These are phyloP conservation scores for Holothuria glaberrima DNA, from an alignment of 35 echinoderm and acorn worm species.

Conservation along the genomic window DNA sequence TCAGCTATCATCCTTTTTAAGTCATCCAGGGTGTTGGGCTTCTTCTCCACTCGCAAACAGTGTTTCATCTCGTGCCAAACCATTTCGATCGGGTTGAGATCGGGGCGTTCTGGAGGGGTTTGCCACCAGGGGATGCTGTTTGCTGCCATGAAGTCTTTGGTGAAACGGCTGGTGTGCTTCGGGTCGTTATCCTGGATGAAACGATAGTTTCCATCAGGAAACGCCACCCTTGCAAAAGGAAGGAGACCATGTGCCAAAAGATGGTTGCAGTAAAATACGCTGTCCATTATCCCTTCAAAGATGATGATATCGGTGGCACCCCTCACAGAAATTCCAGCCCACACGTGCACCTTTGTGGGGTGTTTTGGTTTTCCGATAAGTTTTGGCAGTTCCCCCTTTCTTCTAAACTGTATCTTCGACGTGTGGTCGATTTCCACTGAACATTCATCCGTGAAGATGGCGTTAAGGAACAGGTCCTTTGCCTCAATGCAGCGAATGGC, in stretches of 20 bases:
- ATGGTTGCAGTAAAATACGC: background rate
- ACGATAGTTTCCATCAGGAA: background rate
- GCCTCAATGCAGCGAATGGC: constrained; percentile 2
- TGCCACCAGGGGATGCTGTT: constrained; percentile 27
- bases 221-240: background rate
- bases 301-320: background rate
- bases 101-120: constrained; percentile 44
- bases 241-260: background rate
- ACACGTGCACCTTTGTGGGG: constrained; percentile 31
- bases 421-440: constrained; percentile 26
- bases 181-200: constrained; percentile 37
- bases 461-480: background rate
- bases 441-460: constrained; percentile 33
- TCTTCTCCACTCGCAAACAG: background rate
- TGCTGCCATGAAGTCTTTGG: background rate
- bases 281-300: constrained; percentile 32
- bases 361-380: constrained; percentile 38
- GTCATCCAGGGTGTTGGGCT: background rate
- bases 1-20: background rate
- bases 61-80: constrained; percentile 30
- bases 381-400: background rate
- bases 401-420: constrained; percentile 5
- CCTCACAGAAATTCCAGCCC: background rate
- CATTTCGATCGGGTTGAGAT: constrained; percentile 27
- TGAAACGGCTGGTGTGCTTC: background rate